Conservation (phyloP, 2,888 invertebrate genomes). For the Acrobasis repandana region DNA sequence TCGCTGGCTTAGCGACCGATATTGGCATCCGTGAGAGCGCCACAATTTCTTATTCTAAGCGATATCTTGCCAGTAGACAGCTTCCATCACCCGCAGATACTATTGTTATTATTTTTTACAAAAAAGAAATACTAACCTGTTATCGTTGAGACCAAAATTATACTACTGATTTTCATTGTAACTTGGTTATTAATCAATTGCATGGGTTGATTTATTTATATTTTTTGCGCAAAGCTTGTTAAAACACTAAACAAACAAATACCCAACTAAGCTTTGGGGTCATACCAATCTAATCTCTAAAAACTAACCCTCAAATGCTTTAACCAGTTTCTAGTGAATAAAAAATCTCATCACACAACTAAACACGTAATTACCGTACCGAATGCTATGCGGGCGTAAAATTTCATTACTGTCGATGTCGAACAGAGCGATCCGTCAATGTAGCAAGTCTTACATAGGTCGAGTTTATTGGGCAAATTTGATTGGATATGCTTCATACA, state of each 20-base stretch:
- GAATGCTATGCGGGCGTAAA: slow-evolving; percentile 68
- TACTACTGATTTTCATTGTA: no score
- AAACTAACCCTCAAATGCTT: slow-evolving; percentile 13
- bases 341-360: slow-evolving; percentile 39
- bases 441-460: slow-evolving; percentile 19
- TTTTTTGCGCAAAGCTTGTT: no score
- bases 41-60: no score
- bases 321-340: slow-evolving; percentile 10
- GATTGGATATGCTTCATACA: neutral
- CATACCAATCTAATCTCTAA: neutral
- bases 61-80: no score
- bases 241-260: neutral
- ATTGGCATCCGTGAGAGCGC: no score
- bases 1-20: no score
- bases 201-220: no score
- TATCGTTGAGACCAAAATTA: no score
- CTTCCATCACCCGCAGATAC: no score
- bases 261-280: neutral
- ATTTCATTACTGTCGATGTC: slow-evolving; percentile 63
- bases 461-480: slow-evolving; percentile 37
- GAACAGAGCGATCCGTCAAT: slow-evolving; percentile 35
- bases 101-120: no score
- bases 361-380: slow-evolving; percentile 51
- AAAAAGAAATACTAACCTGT: no score
- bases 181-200: no score